phyloP scores from a whole-genome alignment of 2,888 invertebrate species.

The Leptodirus hochenwartii region DNA sequence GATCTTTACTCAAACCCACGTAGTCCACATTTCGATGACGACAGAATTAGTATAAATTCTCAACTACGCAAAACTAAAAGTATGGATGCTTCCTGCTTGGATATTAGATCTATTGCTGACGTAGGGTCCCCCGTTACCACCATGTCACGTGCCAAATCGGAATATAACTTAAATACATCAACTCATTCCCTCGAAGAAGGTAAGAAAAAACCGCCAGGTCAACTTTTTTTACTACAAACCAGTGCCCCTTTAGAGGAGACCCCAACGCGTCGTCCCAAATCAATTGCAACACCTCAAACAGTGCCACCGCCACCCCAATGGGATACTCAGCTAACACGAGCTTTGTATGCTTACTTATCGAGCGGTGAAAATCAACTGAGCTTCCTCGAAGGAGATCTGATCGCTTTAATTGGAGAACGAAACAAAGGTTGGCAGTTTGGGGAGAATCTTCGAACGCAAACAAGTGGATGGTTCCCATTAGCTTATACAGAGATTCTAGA shows the following conservation, averaged over 20 bases:
- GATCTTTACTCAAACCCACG: conserved; percentile 50
- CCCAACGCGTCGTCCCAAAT: conserved; percentile 39
- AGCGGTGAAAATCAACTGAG: conserved; percentile 80
- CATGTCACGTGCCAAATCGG: conserved; percentile 68
- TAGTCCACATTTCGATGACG: conserved; percentile 43
- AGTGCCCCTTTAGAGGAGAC: conserved; percentile 14
- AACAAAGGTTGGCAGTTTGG: conserved; percentile 96
- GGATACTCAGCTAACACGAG: conserved; percentile 63
- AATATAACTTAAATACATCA: conserved; percentile 65
- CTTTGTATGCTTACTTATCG: conserved; percentile 79
- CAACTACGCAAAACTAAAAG: conserved; percentile 74
- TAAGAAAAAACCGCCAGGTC: conserved; percentile 18
- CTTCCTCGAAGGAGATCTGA: conserved; percentile 79
- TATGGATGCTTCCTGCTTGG: conserved; percentile 75
- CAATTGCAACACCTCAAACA: conserved; percentile 40
- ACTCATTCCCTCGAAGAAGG: conserved; percentile 51
- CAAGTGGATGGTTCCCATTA: conserved; percentile 87
- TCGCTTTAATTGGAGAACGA: conserved; percentile 73
- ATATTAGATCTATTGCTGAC: conserved; percentile 54
- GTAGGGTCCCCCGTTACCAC: conserved; percentile 44
- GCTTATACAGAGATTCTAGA: conserved; percentile 79
- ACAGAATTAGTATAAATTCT: conserved; percentile 54
- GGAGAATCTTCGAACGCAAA: conserved; percentile 82
- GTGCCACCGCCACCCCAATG: conserved; percentile 33
- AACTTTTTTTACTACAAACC: not conserved